Evolutionary conservation across 2,797 vertebrate species (phyloP).

Genomic region (Thripadectes ignobilis): DNA sequence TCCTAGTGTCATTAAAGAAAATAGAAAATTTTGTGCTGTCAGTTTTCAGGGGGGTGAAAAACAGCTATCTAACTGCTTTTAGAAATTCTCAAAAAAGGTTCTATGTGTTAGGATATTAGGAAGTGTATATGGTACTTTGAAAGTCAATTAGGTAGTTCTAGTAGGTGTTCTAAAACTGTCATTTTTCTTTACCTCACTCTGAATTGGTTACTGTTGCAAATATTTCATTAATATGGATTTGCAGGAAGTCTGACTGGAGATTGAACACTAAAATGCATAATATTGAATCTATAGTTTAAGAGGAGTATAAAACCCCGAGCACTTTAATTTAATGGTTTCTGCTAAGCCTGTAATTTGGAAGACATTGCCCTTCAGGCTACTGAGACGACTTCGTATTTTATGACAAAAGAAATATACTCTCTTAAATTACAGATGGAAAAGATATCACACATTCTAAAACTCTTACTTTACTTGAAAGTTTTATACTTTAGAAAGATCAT

Average conservation of each 20-base stretch:
- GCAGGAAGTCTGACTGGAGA: constrained; percentile 43
- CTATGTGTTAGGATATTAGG: background rate
- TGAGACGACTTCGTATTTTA: background rate
- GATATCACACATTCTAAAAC: background rate
- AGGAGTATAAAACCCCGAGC: constrained; percentile 41
- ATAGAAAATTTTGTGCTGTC: background rate
- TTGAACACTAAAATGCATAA: constrained; percentile 4
- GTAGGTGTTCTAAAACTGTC: constrained; percentile 32
- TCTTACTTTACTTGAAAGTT: background rate
- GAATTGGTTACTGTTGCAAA: constrained; percentile 4
- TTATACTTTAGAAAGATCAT: background rate
- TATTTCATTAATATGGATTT: constrained; percentile 59
- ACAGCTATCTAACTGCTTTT: background rate
- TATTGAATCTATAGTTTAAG: constrained; percentile 35
- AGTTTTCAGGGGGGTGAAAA: background rate
- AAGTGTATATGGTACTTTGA: background rate
- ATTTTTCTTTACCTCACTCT: constrained; percentile 36
- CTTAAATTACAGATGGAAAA: constrained; percentile 16
- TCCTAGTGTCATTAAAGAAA: background rate
- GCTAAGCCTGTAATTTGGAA: background rate
- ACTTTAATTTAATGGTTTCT: constrained; percentile 55
- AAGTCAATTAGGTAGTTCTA: constrained; percentile 25
- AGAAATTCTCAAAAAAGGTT: background rate
- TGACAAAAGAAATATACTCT: background rate
- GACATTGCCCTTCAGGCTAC: constrained; percentile 17